phyloP scores from a whole-genome alignment of 1,140 invertebrate genomes.

The Panagrolaimus sp. region DNA sequence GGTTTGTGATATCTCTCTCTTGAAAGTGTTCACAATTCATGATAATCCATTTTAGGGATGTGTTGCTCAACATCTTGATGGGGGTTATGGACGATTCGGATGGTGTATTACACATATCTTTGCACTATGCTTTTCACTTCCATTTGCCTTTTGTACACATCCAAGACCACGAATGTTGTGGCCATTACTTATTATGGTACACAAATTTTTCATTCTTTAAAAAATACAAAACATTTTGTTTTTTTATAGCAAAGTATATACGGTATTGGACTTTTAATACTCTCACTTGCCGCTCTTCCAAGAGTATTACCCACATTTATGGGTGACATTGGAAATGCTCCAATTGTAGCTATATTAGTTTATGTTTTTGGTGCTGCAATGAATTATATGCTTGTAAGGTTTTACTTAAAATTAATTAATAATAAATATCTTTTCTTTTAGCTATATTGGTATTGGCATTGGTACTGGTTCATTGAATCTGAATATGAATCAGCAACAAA shows the following conservation, averaged over 20 bases:
- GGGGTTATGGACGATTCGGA: conserved; percentile 47
- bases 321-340: conserved; percentile 51
- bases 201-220: conserved; percentile 18
- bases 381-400: conserved; percentile 53
- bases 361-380: conserved; percentile 52
- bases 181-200: conserved; percentile 54
- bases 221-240: conserved; percentile 3
- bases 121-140: conserved; percentile 47
- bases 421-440: conserved; percentile 24
- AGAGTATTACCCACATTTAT: conserved; percentile 48
- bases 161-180: conserved; percentile 49
- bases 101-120: conserved; percentile 52
- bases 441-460: conserved; percentile 55
- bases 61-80: conserved; percentile 56
- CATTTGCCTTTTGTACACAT: conserved; percentile 47
- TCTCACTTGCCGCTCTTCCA: conserved; percentile 51
- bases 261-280: conserved; percentile 53
- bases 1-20: background rate
- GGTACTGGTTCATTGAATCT: conserved; percentile 54
- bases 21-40: conserved; percentile 24
- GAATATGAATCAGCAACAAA: conserved; percentile 47
- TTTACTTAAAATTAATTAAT: conserved; percentile 9
- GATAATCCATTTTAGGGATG: conserved; percentile 32
- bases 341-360: conserved; percentile 42
- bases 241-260: conserved; percentile 54